phyloP scores from a whole-genome alignment of 2,113 vertebrate species.

The Laticauda laticaudata region DNA sequence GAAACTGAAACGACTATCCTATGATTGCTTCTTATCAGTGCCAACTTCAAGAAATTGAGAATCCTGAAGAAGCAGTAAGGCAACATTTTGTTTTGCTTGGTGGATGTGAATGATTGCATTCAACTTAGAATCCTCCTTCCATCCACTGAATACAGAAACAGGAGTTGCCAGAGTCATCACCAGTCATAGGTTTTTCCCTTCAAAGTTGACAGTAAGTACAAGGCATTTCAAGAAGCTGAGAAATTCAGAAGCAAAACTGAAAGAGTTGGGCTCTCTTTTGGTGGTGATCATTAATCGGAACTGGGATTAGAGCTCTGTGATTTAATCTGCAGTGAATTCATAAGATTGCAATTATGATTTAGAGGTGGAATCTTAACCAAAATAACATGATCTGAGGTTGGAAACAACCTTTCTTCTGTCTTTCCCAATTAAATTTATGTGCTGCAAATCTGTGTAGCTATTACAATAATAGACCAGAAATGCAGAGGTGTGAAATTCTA shows the following conservation, averaged over 20 bases:
- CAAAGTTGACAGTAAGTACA: not conserved
- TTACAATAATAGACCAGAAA: not conserved
- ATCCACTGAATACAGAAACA: not conserved
- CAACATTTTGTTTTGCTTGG: not conserved
- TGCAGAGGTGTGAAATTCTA: not conserved
- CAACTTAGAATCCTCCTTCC: not conserved
- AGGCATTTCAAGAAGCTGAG: not conserved
- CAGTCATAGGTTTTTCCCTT: not conserved
- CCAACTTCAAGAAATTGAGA: not conserved
- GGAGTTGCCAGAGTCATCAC: not conserved
- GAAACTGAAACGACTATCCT: not conserved
- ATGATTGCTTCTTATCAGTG: not conserved
- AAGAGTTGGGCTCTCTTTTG: not conserved
- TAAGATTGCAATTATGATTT: not conserved
- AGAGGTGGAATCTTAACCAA: not conserved
- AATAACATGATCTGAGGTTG: not conserved
- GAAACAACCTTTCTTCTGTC: not conserved
- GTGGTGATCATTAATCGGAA: not conserved
- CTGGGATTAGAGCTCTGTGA: not conserved
- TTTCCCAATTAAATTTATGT: not conserved
- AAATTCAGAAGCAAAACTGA: not conserved
- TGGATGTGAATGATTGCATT: not conserved
- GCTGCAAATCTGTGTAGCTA: not conserved
- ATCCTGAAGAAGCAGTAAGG: not conserved
- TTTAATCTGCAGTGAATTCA: not conserved